Base-by-base conservation (phyloP, 1,140 invertebrate genomes). In the Drosophila simulans region DNA sequence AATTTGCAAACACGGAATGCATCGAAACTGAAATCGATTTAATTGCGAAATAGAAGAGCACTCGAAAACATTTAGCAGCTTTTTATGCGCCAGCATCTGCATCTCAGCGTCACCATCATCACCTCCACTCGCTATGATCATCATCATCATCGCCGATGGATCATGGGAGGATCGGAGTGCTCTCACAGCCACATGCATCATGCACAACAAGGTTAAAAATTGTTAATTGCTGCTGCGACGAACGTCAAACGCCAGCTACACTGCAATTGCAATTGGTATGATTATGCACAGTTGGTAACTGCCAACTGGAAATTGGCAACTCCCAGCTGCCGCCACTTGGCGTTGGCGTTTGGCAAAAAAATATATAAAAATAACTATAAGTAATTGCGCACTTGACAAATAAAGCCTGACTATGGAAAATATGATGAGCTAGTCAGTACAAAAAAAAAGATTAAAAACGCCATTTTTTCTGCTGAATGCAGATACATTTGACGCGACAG, bases 321-420 rank as follows among this genome's bases (percentile, higher is more conserved):
- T 68, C 31, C 49, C 66, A 69, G 65, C 65, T 69, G 65, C 62
- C n/a, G 65, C 11, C 46, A 39, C 20, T 69, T 39, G 35, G 42
- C 43, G 66, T 64, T 65, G 63, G 48, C 64, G 57, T 17, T 42
- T 64, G 56, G 45, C 64, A 51, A 53, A 53, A 57, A 58, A 65
- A 39, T 39, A 39, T 39, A 39, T 13, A 39, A 39, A 37, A 39
- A 64, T 60, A 57, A 57, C 64, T 48, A 85, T 77, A 72, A 80
- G 70, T 77, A 89, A 88, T 80, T 89, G 83, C 68, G 68, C 84
- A 88, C 80, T 89, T 88, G 76, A 84, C 76, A 77, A 84, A 84
- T 56, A 80, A 70, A 66, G 39, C 13, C 31, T 43, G 66, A 39
- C 55, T 45, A 27, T 71, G 69, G 22, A 45, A 51, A 60, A 51